phyloP scores from a whole-genome alignment of 2,888 invertebrate species.

The Pyrochroa serraticornis region DNA sequence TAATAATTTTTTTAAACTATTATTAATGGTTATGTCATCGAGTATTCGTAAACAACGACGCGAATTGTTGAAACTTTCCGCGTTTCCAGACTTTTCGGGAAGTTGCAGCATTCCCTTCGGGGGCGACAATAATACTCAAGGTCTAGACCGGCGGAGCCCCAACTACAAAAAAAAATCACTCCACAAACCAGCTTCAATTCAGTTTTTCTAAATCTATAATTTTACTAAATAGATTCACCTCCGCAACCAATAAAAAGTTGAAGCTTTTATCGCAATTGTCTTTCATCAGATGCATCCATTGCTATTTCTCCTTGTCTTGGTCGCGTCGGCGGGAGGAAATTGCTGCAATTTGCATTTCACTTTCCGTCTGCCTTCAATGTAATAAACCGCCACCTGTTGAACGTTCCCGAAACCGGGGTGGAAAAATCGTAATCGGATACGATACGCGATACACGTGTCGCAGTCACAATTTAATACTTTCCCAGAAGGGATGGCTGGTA shows the following conservation, averaged over 20 bases:
- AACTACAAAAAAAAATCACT: no score
- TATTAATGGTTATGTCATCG: slow-evolving; percentile 21
- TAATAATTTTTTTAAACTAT: slow-evolving; percentile 19
- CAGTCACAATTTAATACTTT: background rate
- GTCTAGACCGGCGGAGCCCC: no score
- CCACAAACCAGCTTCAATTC: background rate
- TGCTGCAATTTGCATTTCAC: slow-evolving; percentile 33
- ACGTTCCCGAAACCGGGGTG: slow-evolving; percentile 10
- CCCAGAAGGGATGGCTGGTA: background rate
- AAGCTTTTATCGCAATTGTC: slow-evolving; percentile 8
- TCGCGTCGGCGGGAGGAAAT: slow-evolving; percentile 23
- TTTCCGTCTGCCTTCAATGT: slow-evolving; percentile 26
- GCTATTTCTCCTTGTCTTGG: background rate
- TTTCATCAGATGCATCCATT: background rate
- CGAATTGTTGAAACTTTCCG: background rate
- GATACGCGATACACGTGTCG: slow-evolving; percentile 8
- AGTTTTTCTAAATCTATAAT: background rate
- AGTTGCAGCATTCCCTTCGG: no score
- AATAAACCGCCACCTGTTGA: slow-evolving; percentile 35
- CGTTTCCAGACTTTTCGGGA: no score
- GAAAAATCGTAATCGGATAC: slow-evolving; percentile 22
- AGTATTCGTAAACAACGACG: slow-evolving; percentile 4
- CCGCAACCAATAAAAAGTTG: background rate
- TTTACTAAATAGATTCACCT: background rate
- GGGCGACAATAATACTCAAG: no score